Conservation (phyloP, 2,888 invertebrate species). For the Platerodrilus igneus region DNA sequence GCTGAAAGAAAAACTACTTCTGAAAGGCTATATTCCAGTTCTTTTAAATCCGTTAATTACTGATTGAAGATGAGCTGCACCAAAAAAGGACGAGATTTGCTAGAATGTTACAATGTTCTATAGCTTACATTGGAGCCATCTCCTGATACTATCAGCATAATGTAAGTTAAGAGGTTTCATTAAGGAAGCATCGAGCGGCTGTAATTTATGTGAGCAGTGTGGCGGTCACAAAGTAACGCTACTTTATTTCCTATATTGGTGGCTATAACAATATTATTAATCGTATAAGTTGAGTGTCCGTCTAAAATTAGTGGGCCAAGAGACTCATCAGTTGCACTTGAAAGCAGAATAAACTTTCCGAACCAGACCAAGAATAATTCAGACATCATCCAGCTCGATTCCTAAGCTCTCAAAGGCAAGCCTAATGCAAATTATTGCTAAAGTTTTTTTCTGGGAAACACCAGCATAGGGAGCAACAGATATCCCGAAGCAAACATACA, state of each 20-base stretch:
- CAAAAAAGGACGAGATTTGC: constrained; percentile 27
- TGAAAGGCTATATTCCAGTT: constrained; percentile 1
- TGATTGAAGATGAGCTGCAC: constrained; percentile 24
- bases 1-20: too few species aligned
- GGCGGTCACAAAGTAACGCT: constrained; percentile 25
- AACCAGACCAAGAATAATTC: constrained; percentile 31
- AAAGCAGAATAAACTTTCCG: constrained; percentile 29
- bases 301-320: constrained; percentile 31
- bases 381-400: too few species aligned
- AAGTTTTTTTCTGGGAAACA: too few species aligned
- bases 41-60: constrained; percentile 28
- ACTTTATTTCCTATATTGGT: constrained; percentile 14
- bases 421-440: too few species aligned
- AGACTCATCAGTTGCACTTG: constrained; percentile 25
- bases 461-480: too few species aligned
- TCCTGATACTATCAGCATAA: too few species aligned
- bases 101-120: constrained; percentile 24
- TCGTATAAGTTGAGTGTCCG: constrained; percentile 31
- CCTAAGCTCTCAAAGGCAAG: too few species aligned
- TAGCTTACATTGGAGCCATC: neutral
- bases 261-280: constrained; percentile 22
- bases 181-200: constrained; percentile 30
- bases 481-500: too few species aligned
- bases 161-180: neutral
- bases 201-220: constrained; percentile 28